phyloP scores from a whole-genome alignment of 1,140 invertebrate genomes.

The Procambarus virginalis region DNA sequence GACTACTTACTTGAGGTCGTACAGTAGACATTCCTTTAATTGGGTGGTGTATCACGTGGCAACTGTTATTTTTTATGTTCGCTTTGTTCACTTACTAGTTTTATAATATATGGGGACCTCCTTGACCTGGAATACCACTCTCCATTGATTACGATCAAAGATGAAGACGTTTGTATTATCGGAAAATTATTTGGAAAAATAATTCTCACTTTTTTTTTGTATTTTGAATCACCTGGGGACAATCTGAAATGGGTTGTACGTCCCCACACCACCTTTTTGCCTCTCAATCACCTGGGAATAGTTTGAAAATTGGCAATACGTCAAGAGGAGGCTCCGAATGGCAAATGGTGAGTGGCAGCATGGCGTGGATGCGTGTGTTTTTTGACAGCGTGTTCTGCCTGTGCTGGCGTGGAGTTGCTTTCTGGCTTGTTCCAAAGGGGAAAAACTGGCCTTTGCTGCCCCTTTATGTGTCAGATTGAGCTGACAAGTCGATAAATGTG shows the following conservation, averaged over 20 bases:
- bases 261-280: not conserved
- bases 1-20: no score
- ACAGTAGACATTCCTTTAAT: no score
- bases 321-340: not conserved
- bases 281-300: not conserved
- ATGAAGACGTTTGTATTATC: no score
- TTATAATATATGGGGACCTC: no score
- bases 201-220: not conserved
- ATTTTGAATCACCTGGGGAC: not conserved
- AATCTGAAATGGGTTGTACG: not conserved
- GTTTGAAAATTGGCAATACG: constrained; percentile 6
- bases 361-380: not conserved
- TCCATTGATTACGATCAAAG: no score
- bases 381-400: not conserved
- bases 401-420: not conserved
- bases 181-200: no score
- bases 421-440: not conserved
- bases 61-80: no score
- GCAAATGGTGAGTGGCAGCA: not conserved
- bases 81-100: no score
- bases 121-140: no score
- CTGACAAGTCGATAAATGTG: constrained; percentile 11
- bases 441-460: not conserved
- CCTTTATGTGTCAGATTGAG: constrained; percentile 1
- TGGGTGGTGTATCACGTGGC: no score